A percentile compares a stretch with the other conserved stretches of the same genome.
These are phyloP conservation scores for Acronicta aceris DNA, from an alignment of 2,888 invertebrate species.

Conservation along the genomic window DNA sequence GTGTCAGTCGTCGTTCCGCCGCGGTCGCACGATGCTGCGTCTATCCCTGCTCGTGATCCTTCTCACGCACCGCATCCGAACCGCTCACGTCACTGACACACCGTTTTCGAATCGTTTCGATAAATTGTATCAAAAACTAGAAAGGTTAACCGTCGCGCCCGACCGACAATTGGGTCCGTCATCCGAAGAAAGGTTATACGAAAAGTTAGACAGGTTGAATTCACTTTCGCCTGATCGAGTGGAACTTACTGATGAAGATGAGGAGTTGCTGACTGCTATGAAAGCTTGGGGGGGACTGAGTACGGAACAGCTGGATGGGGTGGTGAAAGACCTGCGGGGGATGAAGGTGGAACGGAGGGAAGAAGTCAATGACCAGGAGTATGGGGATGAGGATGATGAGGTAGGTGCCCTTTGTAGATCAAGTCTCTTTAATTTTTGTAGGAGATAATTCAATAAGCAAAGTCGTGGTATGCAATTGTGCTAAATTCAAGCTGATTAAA, in stretches of 20 bases:
- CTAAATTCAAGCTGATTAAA: no score
- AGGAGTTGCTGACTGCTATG: slow-evolving; percentile 76
- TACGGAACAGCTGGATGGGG: slow-evolving; percentile 73
- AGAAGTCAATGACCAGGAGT: slow-evolving; percentile 66
- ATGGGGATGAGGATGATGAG: slow-evolving; percentile 78
- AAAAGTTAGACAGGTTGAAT: slow-evolving; percentile 76
- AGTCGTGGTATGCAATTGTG: no score
- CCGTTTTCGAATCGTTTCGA: slow-evolving; percentile 75
- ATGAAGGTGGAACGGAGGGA: slow-evolving; percentile 68
- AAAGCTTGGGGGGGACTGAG: slow-evolving; percentile 75
- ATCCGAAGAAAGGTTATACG: slow-evolving; percentile 67
- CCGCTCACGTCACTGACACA: slow-evolving; percentile 75
- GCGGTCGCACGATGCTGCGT: slow-evolving; percentile 77
- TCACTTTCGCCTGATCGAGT: slow-evolving; percentile 68
- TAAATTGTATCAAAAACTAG: slow-evolving; percentile 76
- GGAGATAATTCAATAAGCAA: no score
- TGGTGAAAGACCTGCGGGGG: slow-evolving; percentile 76
- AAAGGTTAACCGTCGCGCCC: slow-evolving; percentile 70
- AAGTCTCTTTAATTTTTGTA: no score
- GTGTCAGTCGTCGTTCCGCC: slow-evolving; percentile 69
- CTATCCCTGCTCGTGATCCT: slow-evolving; percentile 68
- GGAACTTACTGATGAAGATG: slow-evolving; percentile 76
- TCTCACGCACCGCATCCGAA: slow-evolving; percentile 68
- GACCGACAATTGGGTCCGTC: slow-evolving; percentile 49
- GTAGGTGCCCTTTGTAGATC: slow-evolving; percentile 69